Base-by-base conservation (phyloP, 2,113 vertebrate species). In the Todiramphus saurophagus region DNA sequence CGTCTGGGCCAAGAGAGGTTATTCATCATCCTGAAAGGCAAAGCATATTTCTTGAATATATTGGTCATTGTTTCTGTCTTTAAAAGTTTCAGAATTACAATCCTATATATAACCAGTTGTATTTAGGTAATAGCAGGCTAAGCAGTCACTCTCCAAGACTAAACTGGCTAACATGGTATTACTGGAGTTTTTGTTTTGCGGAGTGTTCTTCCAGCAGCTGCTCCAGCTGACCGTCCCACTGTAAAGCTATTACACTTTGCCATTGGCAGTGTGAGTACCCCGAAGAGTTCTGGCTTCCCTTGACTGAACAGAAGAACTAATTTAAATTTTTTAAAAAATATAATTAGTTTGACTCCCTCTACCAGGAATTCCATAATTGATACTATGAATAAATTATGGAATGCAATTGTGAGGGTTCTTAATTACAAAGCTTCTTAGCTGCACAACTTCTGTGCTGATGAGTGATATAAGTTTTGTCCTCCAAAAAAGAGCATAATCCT, bases 361-460 rank as follows among this genome's bases (percentile, higher is more conserved):
- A 88, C 90, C 90, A 95, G 96, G 96, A 96, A 96, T 97, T 94
- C 83, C 86, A 79, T 97, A 96, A 96, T 93, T 96, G 94, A 95
- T 88, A 92, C 94, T 93, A 97, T 96, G 96, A 96, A 96, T 96
- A 96, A 97, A 97, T 97, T 96, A 96, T 87, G 87, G 79, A 75
- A 96, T 88, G 83, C 72, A 66, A 73, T 94, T 95, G 82, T 43
- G 41, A 94, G 51, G n/a, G 24, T 83, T 96, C 81, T 95, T 95
- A 94, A 96, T 96, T 95, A 95, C 77, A 90, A 97, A 93, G 77
- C 77, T 93, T 91, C 90, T 94, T 88, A 92, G 80, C 88, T 80
- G 92, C 68, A 72, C 81, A 93, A 1, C n/a, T 83, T 87, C 80
- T 89, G 64, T 18, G 50, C 83, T 73, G 84, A 63, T 87, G 89